phyloP scores from a whole-genome alignment of 2,113 vertebrate genomes.

The Phalacrocorax brasilianus region DNA sequence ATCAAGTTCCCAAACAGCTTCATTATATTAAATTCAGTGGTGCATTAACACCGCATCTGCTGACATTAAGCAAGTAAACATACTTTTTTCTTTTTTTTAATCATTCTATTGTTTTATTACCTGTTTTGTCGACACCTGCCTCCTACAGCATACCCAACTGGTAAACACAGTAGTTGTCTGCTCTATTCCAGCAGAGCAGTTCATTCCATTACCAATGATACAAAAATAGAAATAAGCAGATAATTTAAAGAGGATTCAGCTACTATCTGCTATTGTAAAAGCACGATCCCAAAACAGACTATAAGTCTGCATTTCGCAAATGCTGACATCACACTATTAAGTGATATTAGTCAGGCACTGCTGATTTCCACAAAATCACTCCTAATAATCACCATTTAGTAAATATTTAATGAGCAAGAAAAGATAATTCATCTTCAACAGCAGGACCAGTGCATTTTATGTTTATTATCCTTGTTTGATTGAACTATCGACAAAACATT shows the following conservation, averaged over 20 bases:
- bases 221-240: conserved; percentile 78
- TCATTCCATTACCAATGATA: conserved; percentile 73
- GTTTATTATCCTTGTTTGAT: not conserved
- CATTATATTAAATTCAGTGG: not conserved
- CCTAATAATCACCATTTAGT: not conserved
- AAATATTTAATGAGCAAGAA: not conserved
- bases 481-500: not conserved
- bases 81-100: not conserved
- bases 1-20: not conserved
- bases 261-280: conserved; percentile 66
- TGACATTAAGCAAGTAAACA: not conserved
- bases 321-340: conserved; percentile 38
- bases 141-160: conserved; percentile 28
- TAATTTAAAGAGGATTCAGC: conserved; percentile 77
- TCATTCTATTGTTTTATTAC: conserved; percentile 26
- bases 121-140: not conserved
- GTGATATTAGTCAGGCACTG: not conserved
- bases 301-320: conserved; percentile 45
- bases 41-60: not conserved
- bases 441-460: not conserved
- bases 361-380: conserved; percentile 1
- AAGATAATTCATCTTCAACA: not conserved
- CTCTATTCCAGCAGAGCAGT: conserved; percentile 45
- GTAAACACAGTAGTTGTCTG: conserved; percentile 24
- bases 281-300: conserved; percentile 57